Conservation (phyloP, 2,113 vertebrate species). For the zebrafish (Danio rerio) region DNA sequence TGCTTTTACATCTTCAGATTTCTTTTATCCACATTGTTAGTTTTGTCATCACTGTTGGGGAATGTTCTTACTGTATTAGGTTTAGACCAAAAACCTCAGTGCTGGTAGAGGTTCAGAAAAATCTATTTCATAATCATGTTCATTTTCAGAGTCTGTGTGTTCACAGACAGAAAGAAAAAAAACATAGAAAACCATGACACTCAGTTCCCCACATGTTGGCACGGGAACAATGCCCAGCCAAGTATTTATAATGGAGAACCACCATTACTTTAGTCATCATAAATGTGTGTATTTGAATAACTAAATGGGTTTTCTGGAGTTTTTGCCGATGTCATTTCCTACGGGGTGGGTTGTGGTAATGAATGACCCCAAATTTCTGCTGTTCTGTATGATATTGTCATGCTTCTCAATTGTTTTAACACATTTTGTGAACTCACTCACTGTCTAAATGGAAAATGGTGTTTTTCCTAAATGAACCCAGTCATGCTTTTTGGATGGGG, state of each 20-base stretch:
- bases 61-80: conserved; percentile 15
- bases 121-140: background rate
- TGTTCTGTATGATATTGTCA: conserved; percentile 33
- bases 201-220: conserved; percentile 34
- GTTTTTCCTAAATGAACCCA: background rate
- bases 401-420: conserved; percentile 15
- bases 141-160: conserved; percentile 2
- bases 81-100: conserved; percentile 13
- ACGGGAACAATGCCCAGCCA: conserved; percentile 33
- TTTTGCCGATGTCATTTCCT: conserved; percentile 33
- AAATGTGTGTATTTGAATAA: conserved; percentile 43
- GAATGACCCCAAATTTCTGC: conserved; percentile 26
- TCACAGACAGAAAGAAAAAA: background rate
- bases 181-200: conserved; percentile 10
- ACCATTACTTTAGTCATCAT: conserved; percentile 41
- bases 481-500: conserved; percentile 10
- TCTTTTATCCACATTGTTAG: background rate
- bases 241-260: conserved; percentile 31
- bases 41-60: background rate
- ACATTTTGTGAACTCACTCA: background rate
- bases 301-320: background rate
- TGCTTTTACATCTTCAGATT: background rate
- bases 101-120: background rate
- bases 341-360: conserved; percentile 41
- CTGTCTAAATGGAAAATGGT: conserved; percentile 21